phyloP scores from a whole-genome alignment of 2,797 vertebrate species.

The Otus scops region DNA sequence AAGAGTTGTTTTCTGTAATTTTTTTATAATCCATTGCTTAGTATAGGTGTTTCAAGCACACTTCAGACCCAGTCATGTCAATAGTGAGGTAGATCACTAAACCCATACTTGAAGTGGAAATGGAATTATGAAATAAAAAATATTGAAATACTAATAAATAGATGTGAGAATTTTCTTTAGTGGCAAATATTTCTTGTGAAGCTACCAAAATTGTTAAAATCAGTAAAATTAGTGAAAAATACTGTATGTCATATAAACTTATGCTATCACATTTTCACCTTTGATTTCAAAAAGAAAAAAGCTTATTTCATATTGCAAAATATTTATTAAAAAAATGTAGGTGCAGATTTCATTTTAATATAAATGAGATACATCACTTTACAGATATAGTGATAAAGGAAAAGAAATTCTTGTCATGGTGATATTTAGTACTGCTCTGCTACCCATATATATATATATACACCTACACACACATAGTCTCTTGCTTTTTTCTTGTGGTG shows the following conservation, averaged over 20 bases:
- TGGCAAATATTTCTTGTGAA: background rate
- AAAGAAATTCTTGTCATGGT: background rate
- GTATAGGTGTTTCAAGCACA: background rate
- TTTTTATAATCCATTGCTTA: background rate
- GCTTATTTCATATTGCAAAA: background rate
- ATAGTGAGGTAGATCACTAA: background rate
- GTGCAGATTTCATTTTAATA: background rate
- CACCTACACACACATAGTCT: fast-evolving
- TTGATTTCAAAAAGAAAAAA: background rate
- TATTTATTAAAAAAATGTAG: background rate
- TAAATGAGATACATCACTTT: background rate
- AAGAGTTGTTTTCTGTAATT: background rate
- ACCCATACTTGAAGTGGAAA: background rate
- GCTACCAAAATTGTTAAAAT: background rate
- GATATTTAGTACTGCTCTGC: background rate
- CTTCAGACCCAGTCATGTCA: fast-evolving
- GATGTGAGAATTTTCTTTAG: background rate
- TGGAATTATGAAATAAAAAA: background rate
- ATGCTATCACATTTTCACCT: fast-evolving
- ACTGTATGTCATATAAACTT: background rate
- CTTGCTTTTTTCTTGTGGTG: background rate
- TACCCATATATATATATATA: background rate
- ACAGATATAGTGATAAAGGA: background rate
- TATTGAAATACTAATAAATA: background rate
- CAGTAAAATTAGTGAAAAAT: background rate